Evolutionary conservation across 2,888 invertebrate species (phyloP), one percentile per base, ranked within the genome.

Genomic region (Drosophila falleni): DNA sequence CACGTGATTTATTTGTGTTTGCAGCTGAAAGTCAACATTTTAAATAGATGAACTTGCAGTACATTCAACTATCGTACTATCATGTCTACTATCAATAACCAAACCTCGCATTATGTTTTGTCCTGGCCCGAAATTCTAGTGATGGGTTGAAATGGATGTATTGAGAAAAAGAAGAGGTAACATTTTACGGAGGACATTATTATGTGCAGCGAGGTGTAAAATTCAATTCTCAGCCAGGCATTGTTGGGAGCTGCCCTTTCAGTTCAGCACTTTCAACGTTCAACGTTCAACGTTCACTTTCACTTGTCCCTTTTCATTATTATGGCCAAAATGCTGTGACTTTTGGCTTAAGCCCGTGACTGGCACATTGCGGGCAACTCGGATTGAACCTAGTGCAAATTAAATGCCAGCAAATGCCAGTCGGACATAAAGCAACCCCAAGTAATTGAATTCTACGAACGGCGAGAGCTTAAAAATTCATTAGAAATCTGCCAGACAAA

Each of bases 201-300:
- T 42, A 39, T 68, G 75, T 78, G 74, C 78, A 80, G 49, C 64
- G 65, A 80, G 86, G 81, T 78, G 83, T 85, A 75, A 82, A 85
- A 82, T 82, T 82, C 75, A 85, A 85, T 82, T 66, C 55, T 78
- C 61, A 61, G 66, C 61, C 72, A 72, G 61, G 62, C 62, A 79
- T 82, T 81, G 80, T 81, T 78, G 70, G 44, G 51, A 47, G 59
- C 44, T 47, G 54, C 42, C 56, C 41, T 65, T 62, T 60, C 71
- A 62, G 47, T 54, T 51, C 41, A 37, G 49, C 58, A 56, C 19
- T 19, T 19, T 19, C 19, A 19, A 19, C 53, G 42, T 51, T 54
- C 60, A 49, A 4, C 71, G 61, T 53, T 55, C 63, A 54, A 54
- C 70, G 64, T 53, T 61, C 50, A 33, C 62, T 51, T 39, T 55